These are phyloP conservation scores for Protobothrops flavoviridis DNA, from an alignment of 2,113 vertebrate species.

Conservation along the genomic window DNA sequence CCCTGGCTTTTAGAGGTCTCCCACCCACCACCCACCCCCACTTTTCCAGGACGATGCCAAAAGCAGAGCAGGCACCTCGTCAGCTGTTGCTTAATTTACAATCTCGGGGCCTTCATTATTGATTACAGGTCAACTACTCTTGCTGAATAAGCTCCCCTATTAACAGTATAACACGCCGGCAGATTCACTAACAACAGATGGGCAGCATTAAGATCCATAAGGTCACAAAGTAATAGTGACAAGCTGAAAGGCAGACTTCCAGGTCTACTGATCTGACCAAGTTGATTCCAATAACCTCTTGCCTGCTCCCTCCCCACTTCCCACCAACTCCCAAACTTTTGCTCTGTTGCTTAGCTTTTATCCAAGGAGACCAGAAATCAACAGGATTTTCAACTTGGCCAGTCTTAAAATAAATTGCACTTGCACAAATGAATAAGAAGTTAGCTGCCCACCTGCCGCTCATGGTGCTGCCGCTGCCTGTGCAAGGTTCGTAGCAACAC, in stretches of 20 bases:
- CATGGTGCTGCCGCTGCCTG: too few species aligned
- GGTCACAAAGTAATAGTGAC: constrained; percentile 38
- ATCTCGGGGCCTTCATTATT: constrained; percentile 69
- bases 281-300: constrained; percentile 16
- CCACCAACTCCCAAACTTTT: not conserved
- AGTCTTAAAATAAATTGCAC: not conserved
- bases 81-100: constrained; percentile 74
- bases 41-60: constrained; percentile 43
- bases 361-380: not conserved
- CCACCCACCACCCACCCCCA: not conserved
- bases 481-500: too few species aligned
- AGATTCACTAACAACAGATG: constrained; percentile 65
- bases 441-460: too few species aligned
- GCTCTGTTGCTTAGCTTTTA: not conserved
- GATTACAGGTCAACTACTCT: constrained; percentile 71
- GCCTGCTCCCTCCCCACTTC: not conserved
- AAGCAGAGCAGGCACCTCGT: constrained; percentile 48
- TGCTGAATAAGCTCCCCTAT: constrained; percentile 77
- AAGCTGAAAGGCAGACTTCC: constrained; percentile 45
- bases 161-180: constrained; percentile 64
- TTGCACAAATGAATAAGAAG: not conserved
- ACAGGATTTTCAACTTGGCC: not conserved
- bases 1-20: constrained; percentile 63
- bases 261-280: constrained; percentile 16
- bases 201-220: constrained; percentile 71